phyloP scores from a whole-genome alignment of 2,797 vertebrate genomes.

The Neosilurus hyrtlii region DNA sequence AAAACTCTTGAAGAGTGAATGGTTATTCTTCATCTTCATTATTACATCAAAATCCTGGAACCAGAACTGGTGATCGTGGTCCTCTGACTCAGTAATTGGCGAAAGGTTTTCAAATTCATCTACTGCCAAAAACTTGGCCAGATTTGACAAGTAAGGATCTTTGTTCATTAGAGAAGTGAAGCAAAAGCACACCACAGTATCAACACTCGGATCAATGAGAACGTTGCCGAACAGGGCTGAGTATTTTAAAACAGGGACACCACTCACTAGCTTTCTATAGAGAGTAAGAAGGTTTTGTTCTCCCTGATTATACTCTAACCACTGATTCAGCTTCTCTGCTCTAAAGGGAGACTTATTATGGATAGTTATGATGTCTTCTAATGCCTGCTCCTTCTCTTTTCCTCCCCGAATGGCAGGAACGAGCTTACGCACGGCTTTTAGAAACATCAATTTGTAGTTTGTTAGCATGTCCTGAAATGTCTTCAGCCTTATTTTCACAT shows the following conservation, averaged over 20 bases:
- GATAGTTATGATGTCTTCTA: slow-evolving; percentile 21
- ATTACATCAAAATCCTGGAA: not conserved
- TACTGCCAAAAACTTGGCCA: not conserved
- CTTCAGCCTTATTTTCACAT: not conserved
- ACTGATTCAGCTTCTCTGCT: not conserved
- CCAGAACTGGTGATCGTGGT: not conserved
- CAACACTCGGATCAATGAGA: slow-evolving; percentile 9
- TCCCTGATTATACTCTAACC: slow-evolving; percentile 33
- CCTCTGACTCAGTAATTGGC: not conserved
- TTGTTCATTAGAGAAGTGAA: slow-evolving; percentile 47
- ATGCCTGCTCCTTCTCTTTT: not conserved
- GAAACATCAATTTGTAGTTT: not conserved
- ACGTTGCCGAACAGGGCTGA: not conserved
- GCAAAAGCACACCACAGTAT: slow-evolving; percentile 34
- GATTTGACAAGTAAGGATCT: slow-evolving; percentile 25
- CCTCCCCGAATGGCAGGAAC: slow-evolving; percentile 7
- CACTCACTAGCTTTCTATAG: slow-evolving; percentile 23
- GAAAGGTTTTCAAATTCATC: not conserved
- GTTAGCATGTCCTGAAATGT: slow-evolving; percentile 8
- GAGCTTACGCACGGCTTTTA: not conserved
- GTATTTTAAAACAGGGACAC: not conserved
- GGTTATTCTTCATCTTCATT: not conserved
- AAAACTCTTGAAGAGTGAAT: slow-evolving; percentile 32
- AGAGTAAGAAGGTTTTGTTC: slow-evolving; percentile 29
- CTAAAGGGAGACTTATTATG: slow-evolving; percentile 20